Evolutionary conservation across 1,140 invertebrate genomes (phyloP).

Genomic region (Thaumatotibia leucotreta): DNA sequence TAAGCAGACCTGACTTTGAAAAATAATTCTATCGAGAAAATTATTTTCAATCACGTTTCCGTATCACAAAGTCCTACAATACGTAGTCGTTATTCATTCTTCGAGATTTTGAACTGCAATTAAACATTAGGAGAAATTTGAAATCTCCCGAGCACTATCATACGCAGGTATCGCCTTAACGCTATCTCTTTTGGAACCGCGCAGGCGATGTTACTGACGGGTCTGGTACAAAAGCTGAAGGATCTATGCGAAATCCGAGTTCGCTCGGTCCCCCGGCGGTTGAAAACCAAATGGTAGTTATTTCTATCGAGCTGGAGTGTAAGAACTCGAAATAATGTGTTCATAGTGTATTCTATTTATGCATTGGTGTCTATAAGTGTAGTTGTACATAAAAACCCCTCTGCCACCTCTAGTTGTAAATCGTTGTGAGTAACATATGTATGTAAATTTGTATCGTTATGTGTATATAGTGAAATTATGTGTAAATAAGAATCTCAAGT

Average conservation of each 20-base stretch:
- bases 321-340: constrained; percentile 9
- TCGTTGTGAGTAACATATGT: constrained; percentile 7
- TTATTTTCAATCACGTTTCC: too few relatives aligned
- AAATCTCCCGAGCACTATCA: too few relatives aligned
- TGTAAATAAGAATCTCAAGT: constrained; percentile 47
- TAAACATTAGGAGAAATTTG: too few relatives aligned
- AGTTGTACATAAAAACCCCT: constrained; percentile 27
- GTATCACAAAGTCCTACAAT: too few relatives aligned
- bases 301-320: neutral
- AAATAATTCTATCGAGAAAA: too few relatives aligned
- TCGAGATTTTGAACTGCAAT: too few relatives aligned
- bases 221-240: too few relatives aligned
- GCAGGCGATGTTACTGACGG: too few relatives aligned
- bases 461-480: constrained; percentile 49
- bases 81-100: too few relatives aligned
- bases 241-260: neutral
- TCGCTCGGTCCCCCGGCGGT: neutral
- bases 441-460: constrained; percentile 20
- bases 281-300: neutral
- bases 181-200: too few relatives aligned
- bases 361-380: constrained; percentile 24
- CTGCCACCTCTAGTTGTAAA: constrained; percentile 34
- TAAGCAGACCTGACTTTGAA: too few relatives aligned
- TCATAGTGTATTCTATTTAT: constrained; percentile 16
- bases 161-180: too few relatives aligned